Base-by-base conservation (phyloP, 1,140 invertebrate genomes). In the Globodera ellingtonae region DNA sequence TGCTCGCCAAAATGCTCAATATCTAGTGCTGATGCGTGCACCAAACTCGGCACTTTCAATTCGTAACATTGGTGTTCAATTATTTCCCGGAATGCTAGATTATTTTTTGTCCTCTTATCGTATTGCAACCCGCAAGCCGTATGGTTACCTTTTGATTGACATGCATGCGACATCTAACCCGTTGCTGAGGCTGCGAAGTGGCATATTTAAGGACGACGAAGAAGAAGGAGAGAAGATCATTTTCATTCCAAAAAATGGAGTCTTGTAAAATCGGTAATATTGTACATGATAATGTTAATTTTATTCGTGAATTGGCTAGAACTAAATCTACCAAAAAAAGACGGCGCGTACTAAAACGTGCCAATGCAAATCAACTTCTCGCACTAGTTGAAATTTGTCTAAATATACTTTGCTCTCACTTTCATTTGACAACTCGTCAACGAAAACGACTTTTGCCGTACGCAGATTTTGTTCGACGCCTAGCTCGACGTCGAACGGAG, bases 191-290 rank as follows among this genome's bases (percentile, higher is more conserved):
- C 7, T 79, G 3, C 21, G 77, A 13, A 79, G 76, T 21, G 48
- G 69, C 67, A 81, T 81, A 70, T 82, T 48, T n/a, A 72, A 72
- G 21, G 71, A 72, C 4, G 71, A 72, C 24, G 71, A 72, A 21
- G 79, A 52, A n/a, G 80, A 79, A 24, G 79, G 82, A 73, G 8
- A 75, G n/a, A 81, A 46, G n/a, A 76, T 81, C 67, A 50, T 83
- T 46, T 81, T 72, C 75, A 67, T 80, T 15, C 79, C 79, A 79
- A 82, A 81, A 83, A 48, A 65, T 70, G 74, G 74, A 15, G 15
- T 59, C 21, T 75, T 76, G 67, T 35, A 74, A 66, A 48, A 71
- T 76, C 46, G 56, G 75, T 47, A 21, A 59, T 5, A 50, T 76
- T 44, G 70, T 76, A 13, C 24, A 35, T 74, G 46, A 76, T 46